Percentiles rank a stretch among this genome's conserved stretches.
Evolutionary conservation across 2,113 vertebrate species (phyloP).

Genomic region (Notarius quadriscutis): DNA sequence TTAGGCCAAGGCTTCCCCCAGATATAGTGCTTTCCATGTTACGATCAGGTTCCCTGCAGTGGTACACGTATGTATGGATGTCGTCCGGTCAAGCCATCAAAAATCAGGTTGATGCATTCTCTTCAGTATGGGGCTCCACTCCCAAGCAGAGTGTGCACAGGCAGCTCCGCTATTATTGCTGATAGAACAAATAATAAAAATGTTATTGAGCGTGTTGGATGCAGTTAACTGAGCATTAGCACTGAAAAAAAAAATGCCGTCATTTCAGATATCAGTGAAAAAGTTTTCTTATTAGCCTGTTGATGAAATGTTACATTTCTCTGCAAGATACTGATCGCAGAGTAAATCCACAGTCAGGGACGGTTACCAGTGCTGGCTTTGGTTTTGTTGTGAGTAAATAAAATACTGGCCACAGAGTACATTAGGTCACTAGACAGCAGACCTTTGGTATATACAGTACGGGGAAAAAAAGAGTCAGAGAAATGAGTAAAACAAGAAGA

Average conservation of each 20-base stretch:
- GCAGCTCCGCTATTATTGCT: not conserved
- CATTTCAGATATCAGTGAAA: not conserved
- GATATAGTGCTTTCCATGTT: no score
- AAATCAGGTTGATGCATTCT: no score
- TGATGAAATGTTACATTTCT: not conserved
- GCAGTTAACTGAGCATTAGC: not conserved
- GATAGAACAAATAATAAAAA: not conserved
- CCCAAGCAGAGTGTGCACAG: no score
- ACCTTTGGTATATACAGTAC: not conserved
- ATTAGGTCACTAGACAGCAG: not conserved
- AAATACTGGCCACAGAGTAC: not conserved
- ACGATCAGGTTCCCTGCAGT: no score
- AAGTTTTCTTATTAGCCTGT: not conserved
- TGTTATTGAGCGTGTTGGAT: not conserved
- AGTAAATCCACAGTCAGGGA: not conserved
- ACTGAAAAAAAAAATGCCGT: not conserved
- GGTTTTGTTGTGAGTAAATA: not conserved
- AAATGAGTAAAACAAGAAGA: slow-evolving; percentile 6
- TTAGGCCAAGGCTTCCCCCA: no score
- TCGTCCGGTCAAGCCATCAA: no score
- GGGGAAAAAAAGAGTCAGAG: not conserved
- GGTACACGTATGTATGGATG: no score
- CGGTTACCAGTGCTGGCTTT: not conserved
- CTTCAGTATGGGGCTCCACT: no score
- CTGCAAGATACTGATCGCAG: not conserved